These are phyloP conservation scores for Nyctereutes procyonoides DNA, from an alignment of 2,113 vertebrate species.

Conservation along the genomic window DNA sequence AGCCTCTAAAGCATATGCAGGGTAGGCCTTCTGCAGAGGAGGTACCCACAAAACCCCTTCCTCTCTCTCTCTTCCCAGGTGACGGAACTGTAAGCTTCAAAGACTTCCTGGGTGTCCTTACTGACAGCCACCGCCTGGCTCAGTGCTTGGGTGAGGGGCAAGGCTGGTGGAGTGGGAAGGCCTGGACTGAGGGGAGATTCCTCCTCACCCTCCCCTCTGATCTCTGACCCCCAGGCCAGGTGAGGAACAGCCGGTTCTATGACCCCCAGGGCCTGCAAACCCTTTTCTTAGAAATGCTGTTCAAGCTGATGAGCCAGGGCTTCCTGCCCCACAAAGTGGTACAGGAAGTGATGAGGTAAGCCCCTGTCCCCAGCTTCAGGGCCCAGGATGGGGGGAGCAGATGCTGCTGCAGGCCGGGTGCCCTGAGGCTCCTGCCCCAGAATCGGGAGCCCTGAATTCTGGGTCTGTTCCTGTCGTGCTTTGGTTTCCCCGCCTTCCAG, in stretches of 20 bases:
- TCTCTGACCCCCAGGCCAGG: background rate
- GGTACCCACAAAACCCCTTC: background rate
- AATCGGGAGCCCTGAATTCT: background rate
- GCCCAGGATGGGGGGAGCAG: background rate
- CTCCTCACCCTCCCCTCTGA: background rate
- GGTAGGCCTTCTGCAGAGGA: background rate
- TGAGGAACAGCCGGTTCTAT: background rate
- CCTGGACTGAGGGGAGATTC: background rate
- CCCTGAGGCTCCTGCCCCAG: background rate
- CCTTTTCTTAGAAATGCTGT: conserved; percentile 64
- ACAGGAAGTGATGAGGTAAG: conserved; percentile 62
- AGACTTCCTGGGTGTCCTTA: conserved; percentile 66
- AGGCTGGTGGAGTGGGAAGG: background rate
- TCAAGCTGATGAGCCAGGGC: conserved; percentile 59
- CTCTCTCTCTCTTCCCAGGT: conserved; percentile 35
- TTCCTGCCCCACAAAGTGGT: background rate
- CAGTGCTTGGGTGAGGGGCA: conserved; percentile 58
- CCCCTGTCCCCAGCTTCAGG: background rate
- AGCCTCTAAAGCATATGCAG: background rate
- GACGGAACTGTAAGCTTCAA: conserved; percentile 55
- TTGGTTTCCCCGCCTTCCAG: background rate
- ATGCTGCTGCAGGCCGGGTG: too few relatives aligned
- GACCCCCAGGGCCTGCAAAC: conserved; percentile 59
- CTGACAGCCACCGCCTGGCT: conserved; percentile 39
- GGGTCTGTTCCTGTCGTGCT: background rate